Evolutionary conservation across 2,888 invertebrate genomes (phyloP), one percentile per base, ranked within the genome.

Genomic region (Iphiclides podalirius): DNA sequence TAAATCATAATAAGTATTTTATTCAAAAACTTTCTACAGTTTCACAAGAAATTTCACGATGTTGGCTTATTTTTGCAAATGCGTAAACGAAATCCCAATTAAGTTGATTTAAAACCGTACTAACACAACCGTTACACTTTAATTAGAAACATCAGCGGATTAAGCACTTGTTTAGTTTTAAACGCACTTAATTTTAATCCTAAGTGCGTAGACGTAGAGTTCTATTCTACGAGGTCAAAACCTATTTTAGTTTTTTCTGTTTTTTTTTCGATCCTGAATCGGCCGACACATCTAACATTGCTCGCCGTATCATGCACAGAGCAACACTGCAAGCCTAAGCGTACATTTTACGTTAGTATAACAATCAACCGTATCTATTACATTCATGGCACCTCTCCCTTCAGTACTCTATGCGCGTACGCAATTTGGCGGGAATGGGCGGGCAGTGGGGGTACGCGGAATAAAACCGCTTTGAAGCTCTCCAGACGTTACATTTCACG

Each of bases 381-480:
- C 55, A 61, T 71, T 70, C 66, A 47, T 58, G 17, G 15, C 52
- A 26, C 48, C 46, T 41, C 50, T 47, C 41, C 50, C 45, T 50
- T 41, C 40, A 50, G 40, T 50, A 40, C 42, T 47, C 42, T 35
- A 39, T 16, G 48, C 57, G 55, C 57, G 57, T 58, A 55, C 57
- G 58, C 60, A 58, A 47, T 59, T 63, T 52, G 61, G 62, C 57
- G 58, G 57, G 59, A 59, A 53, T 6, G 41, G 47, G 60, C 56
- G 61, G 57, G 60, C 64, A 75, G 82, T 72, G 81, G 87, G 87
- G 87, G 79, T 56, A 67, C 59, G 68, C 58, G 55, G 72, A 77
- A 86, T 88, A 88, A 80, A 88, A 88, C 84, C 72, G 77, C 76
- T 65, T 66, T 63, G 72, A 65, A 59, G 60, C 70, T 58, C 64